Conservation (phyloP, 2,888 invertebrate species). For the Apodemia duryi region DNA sequence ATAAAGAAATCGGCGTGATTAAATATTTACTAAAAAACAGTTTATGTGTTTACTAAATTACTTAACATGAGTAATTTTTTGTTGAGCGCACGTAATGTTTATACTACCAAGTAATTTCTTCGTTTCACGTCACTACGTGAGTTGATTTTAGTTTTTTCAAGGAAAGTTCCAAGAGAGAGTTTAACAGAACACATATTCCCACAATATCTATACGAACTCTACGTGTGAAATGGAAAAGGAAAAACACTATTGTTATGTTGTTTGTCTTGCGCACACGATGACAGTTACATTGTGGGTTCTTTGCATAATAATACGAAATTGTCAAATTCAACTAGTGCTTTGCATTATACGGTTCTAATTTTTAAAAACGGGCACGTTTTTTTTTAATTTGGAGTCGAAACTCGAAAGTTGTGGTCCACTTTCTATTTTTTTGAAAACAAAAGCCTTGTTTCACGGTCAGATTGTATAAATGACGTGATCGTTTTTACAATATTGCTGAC, state of each 20-base stretch:
- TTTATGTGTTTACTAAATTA: neutral
- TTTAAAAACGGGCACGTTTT: slow-evolving; percentile 26
- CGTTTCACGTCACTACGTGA: slow-evolving; percentile 1
- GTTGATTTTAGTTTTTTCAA: slow-evolving; percentile 11
- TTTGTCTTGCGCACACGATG: slow-evolving; percentile 6
- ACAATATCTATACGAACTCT: slow-evolving; percentile 17
- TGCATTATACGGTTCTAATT: slow-evolving; percentile 25
- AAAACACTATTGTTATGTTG: slow-evolving; percentile 30
- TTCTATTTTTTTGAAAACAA: slow-evolving; percentile 34
- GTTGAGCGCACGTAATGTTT: neutral
- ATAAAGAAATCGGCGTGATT: no score
- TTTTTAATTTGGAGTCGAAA: slow-evolving; percentile 3
- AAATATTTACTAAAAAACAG: no score
- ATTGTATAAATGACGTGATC: slow-evolving; percentile 1
- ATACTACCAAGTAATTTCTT: neutral
- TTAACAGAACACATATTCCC: slow-evolving; percentile 13
- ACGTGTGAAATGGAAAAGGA: slow-evolving; percentile 29
- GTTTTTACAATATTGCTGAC: slow-evolving; percentile 5
- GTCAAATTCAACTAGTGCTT: slow-evolving; percentile 26
- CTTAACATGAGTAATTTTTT: neutral
- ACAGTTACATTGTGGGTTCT: slow-evolving; percentile 5
- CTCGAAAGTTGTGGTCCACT: slow-evolving; percentile 32
- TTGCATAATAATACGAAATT: slow-evolving; percentile 26
- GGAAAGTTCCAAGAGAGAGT: slow-evolving; percentile 15
- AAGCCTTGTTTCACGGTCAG: slow-evolving; percentile 5